phyloP scores from a whole-genome alignment of 2,113 vertebrate genomes.

The Pardalotus punctatus region DNA sequence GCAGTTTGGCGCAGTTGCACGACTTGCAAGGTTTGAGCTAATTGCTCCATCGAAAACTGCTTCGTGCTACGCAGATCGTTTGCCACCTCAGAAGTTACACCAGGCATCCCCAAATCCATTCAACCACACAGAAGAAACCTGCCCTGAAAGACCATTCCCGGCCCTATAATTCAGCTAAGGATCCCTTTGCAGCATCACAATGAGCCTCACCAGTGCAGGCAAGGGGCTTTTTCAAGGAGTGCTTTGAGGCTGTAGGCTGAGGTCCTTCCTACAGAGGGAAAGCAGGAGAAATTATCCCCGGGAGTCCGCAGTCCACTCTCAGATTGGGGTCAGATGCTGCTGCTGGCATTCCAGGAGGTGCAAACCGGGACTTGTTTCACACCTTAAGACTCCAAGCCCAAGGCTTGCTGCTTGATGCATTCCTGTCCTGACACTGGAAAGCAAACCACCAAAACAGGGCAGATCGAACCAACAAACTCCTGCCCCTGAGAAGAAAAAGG shows the following conservation, averaged over 20 bases:
- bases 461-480: neutral
- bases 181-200: neutral
- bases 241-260: neutral
- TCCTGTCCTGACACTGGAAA: neutral
- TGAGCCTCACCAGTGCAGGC: rapidly evolving
- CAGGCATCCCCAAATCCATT: neutral
- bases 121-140: neutral
- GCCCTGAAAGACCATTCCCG: neutral
- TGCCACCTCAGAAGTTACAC: neutral
- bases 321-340: neutral
- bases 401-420: neutral
- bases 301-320: neutral
- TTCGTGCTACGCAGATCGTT: rapidly evolving
- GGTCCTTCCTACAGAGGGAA: neutral
- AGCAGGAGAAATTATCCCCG: neutral
- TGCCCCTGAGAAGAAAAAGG: neutral
- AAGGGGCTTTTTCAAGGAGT: neutral
- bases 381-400: neutral
- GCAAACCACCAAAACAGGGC: neutral
- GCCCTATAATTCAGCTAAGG: neutral
- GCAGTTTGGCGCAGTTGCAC: rapidly evolving
- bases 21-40: neutral
- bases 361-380: neutral
- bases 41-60: neutral
- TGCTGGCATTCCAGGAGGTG: neutral